Evolutionary conservation across 2,888 invertebrate genomes (phyloP), one percentile per base, ranked within the genome.

Genomic region (Aporophyla nigra): DNA sequence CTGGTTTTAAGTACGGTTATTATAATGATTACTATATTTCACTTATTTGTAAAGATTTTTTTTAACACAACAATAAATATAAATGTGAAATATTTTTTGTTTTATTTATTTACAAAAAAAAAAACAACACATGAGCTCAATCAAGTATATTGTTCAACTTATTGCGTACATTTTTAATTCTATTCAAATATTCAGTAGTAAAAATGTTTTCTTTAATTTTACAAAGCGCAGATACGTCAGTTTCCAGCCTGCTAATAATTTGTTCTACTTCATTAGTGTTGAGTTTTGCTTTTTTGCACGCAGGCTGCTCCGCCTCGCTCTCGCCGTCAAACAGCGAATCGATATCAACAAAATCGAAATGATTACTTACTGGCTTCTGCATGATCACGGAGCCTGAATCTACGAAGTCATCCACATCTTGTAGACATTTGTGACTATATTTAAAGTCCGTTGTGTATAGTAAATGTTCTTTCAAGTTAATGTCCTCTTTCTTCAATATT

Each of bases 41-140:
- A 96, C 96, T 95, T 95, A 96, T 94, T 95, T 96, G 96, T 96
- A 96, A 95, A 96, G 94, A 93, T 94, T 95, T 96, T 95, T 83
- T 96, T 96, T 96, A 96, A 96, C 95, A 96, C 96, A 96, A 95
- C 95, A 96, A 95, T 96, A 96, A 96, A 96, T 95, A 95, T 96
- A 95, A 96, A 95, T 96, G 96, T 96, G 96, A 95, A 95, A 95
- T 94, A 94, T 84, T 56, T 87, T 89, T 93, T 89, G 93, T 96
- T 96, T 96, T 91, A 92, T 92, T 92, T 89, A n/a, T 33, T 72
- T 61, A 78, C 79, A 80, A 69, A 69, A 71, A 84, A 88, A 79
- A 71, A 84, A 88, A 79, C 70, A 59, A 65, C 46, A 72, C 80
- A 16, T 63, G 14, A 71, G 71, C 78, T 91, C 80, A 93, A 82